Percentiles rank a stretch among this genome's conserved stretches.
Evolutionary conservation across 2,797 vertebrate species (phyloP).

Genomic region (Calcarius lapponicus): DNA sequence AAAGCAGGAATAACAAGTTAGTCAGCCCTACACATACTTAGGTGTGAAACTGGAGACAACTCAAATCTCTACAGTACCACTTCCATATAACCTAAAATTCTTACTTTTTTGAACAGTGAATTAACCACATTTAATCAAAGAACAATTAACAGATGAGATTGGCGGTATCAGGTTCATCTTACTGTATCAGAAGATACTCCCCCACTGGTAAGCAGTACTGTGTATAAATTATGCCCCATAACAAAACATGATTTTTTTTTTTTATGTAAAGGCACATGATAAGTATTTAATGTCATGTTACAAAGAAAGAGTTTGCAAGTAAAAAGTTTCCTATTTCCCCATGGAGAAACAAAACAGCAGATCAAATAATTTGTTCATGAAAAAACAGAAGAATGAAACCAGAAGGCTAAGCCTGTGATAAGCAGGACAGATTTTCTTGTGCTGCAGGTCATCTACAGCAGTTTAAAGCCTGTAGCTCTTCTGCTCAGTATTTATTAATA

Average conservation of each 20-base stretch:
- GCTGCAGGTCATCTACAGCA: not conserved
- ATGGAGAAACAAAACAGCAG: not conserved
- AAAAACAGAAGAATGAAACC: not conserved
- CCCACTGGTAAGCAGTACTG: not conserved
- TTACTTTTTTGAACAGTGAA: not conserved
- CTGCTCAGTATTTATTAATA: not conserved
- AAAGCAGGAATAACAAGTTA: not conserved
- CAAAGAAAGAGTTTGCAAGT: not conserved
- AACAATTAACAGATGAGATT: not conserved
- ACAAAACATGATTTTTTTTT: not conserved
- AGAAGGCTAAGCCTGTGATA: not conserved
- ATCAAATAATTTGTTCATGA: not conserved
- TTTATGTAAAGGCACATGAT: not conserved
- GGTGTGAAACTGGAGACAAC: not conserved
- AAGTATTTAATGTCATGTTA: not conserved
- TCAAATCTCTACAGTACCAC: not conserved
- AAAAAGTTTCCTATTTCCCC: not conserved
- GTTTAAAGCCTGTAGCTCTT: not conserved
- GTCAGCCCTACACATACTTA: not conserved
- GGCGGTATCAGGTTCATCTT: not conserved
- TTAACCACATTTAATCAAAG: not conserved
- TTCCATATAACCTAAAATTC: not conserved
- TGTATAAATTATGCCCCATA: not conserved
- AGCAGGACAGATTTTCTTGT: not conserved
- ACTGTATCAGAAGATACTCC: not conserved